Conservation (phyloP, 1,140 invertebrate species). For the Campoletis sonorensis region DNA sequence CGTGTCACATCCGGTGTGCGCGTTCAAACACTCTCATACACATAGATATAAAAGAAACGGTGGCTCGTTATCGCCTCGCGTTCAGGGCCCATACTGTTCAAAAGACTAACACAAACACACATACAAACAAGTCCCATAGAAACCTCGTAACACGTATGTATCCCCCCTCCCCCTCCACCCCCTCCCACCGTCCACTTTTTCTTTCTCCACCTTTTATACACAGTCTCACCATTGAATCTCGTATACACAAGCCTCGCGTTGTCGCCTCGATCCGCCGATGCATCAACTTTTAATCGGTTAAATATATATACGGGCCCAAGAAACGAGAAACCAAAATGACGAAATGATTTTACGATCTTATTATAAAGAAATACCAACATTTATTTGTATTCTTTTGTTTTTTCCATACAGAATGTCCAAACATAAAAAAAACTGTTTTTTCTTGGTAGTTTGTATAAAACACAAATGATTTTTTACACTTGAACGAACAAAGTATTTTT, state of each 20-base stretch:
- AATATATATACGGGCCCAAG: neutral
- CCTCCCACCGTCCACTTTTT: too few relatives aligned
- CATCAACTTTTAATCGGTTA: slow-evolving; percentile 60
- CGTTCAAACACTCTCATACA: neutral
- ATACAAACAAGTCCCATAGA: neutral
- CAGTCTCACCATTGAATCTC: slow-evolving; percentile 16
- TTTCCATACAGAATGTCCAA: too few relatives aligned
- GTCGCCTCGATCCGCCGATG: slow-evolving; percentile 57
- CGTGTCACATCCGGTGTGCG: slow-evolving; percentile 45
- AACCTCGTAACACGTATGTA: slow-evolving; percentile 4
- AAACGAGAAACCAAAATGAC: slow-evolving; percentile 15
- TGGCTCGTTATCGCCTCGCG: slow-evolving; percentile 35
- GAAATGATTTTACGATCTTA: slow-evolving; percentile 1
- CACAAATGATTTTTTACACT: too few relatives aligned
- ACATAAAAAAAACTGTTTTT: too few relatives aligned
- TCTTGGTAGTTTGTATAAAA: too few relatives aligned
- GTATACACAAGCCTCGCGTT: slow-evolving; percentile 41
- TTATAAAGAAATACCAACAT: neutral
- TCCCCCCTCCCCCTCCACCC: neutral
- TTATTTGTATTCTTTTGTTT: neutral
- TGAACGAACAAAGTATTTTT: too few relatives aligned
- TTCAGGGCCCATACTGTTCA: neutral
- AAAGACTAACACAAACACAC: neutral
- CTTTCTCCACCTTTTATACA: too few relatives aligned
- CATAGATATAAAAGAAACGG: neutral